Conservation (phyloP, 2,113 vertebrate species). For the Crotalus tigris region DNA sequence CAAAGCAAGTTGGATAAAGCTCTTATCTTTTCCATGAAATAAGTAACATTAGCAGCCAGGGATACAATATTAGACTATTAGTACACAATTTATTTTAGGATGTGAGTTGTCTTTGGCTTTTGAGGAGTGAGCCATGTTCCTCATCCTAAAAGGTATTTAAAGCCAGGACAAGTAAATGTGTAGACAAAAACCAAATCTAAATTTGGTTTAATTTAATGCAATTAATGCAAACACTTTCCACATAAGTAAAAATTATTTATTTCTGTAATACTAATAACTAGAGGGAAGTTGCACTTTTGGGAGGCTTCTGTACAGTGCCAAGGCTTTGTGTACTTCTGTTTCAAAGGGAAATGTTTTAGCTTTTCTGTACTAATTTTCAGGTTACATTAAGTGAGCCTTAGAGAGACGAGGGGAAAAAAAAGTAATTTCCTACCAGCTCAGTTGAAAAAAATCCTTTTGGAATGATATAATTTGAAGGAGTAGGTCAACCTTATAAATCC, state of each 20-base stretch:
- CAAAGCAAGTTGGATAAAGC: not conserved
- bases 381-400: not conserved
- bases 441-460: not conserved
- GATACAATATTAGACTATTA: not conserved
- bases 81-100: not conserved
- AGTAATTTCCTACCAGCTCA: not conserved
- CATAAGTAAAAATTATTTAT: not conserved
- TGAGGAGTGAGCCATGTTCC: not conserved
- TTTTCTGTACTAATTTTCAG: not conserved
- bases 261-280: not conserved
- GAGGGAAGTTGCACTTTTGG: not conserved
- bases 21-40: not conserved
- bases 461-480: not conserved
- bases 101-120: not conserved
- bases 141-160: not conserved
- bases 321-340: not conserved
- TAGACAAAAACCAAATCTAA: not conserved
- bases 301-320: not conserved
- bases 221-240: not conserved
- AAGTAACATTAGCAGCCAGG: not conserved
- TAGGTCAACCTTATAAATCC: not conserved
- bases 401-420: not conserved
- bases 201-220: not conserved
- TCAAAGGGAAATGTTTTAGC: not conserved
- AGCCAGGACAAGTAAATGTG: not conserved